These are phyloP conservation scores for Dicrostonyx torquatus DNA, from an alignment of 2,797 vertebrate genomes.

Conservation along the genomic window DNA sequence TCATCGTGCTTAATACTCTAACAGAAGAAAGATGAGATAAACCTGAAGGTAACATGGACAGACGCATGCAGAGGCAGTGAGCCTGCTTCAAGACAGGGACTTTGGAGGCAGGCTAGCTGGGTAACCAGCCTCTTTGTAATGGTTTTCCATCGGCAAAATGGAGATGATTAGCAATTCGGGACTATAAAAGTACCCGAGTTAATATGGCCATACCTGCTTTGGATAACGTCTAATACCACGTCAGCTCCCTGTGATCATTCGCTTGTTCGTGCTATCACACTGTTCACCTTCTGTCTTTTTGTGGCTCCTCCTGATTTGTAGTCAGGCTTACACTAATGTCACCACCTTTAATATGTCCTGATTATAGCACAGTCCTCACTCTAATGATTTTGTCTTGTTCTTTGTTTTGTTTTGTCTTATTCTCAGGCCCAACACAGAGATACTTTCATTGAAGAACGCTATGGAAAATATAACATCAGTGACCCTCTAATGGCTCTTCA, in stretches of 20 bases:
- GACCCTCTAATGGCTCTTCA: conserved; percentile 96
- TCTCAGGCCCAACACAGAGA: conserved; percentile 94
- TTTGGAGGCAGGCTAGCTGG: not conserved
- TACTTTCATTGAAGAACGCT: conserved; percentile 95
- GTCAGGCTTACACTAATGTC: not conserved
- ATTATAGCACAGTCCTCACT: not conserved
- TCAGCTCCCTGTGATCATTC: not conserved
- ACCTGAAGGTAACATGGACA: not conserved
- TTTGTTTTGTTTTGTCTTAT: conserved; percentile 36
- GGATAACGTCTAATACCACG: not conserved
- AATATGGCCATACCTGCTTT: not conserved
- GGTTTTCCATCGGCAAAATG: conserved; percentile 34
- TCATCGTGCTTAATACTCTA: not conserved
- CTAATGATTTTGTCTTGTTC: not conserved
- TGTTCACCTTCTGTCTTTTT: not conserved
- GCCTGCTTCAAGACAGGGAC: not conserved
- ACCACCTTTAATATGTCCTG: not conserved
- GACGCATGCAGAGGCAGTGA: not conserved
- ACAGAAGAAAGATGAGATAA: not conserved
- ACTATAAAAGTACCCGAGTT: not conserved
- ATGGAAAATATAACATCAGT: conserved; percentile 96
- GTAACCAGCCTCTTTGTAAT: not conserved
- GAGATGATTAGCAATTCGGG: not conserved
- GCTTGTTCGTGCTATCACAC: not conserved
- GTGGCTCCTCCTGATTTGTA: not conserved